Conservation (phyloP, 2,113 vertebrate genomes). For the Hippocampus abdominalis region DNA sequence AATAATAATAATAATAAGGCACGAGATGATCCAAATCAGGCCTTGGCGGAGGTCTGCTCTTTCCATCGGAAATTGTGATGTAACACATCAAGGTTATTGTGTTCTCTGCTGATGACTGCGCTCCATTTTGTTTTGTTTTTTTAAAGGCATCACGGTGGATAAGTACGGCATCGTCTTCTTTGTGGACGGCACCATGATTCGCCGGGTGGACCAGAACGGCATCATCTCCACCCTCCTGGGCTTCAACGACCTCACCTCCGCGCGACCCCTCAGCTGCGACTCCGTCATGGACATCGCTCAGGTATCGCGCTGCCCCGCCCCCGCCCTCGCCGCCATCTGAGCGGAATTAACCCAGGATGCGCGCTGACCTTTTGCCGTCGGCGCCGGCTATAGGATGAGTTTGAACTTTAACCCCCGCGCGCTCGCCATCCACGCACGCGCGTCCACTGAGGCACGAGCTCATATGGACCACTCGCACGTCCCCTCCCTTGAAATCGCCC, state of each 20-base stretch:
- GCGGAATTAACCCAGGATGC: not conserved
- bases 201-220: slow-evolving; percentile 93
- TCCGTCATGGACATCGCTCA: slow-evolving; percentile 98
- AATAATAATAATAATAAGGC: too few species aligned
- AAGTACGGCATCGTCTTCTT: slow-evolving; percentile 95
- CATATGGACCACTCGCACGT: slow-evolving; percentile 10
- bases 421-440: slow-evolving; percentile 29
- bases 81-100: not conserved
- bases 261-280: slow-evolving; percentile 94
- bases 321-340: not conserved
- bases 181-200: slow-evolving; percentile 96
- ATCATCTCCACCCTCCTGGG: slow-evolving; percentile 95
- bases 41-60: too few species aligned
- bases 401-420: slow-evolving; percentile 35
- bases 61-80: too few species aligned
- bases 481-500: slow-evolving; percentile 17
- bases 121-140: slow-evolving; percentile 31
- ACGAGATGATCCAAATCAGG: too few species aligned
- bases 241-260: slow-evolving; percentile 95
- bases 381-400: slow-evolving; percentile 9
- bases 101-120: slow-evolving; percentile 7
- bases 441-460: slow-evolving; percentile 34
- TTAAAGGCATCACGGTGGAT: slow-evolving; percentile 91
- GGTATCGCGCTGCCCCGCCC: slow-evolving; percentile 61
- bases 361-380: slow-evolving; percentile 44